Conservation (phyloP, 2,888 invertebrate species). For the Sarcophaga variegata region DNA sequence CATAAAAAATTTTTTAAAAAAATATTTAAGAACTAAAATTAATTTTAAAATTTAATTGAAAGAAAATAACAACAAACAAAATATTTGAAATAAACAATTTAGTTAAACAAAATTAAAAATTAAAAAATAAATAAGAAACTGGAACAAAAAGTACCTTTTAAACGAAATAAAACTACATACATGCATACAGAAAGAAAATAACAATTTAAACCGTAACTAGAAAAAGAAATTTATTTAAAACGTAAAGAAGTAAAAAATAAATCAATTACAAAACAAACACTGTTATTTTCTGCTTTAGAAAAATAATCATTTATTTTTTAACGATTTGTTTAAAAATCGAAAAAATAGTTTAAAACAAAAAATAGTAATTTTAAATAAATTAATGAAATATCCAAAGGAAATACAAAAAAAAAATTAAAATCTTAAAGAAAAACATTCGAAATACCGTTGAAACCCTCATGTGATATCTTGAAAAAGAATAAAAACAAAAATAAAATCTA, state of each 20-base stretch:
- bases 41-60: slow-evolving; percentile 54
- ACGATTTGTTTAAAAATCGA: slow-evolving; percentile 66
- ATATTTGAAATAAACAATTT: slow-evolving; percentile 68
- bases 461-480: slow-evolving; percentile 69
- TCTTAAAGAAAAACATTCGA: slow-evolving; percentile 52
- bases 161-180: slow-evolving; percentile 6
- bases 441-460: slow-evolving; percentile 66
- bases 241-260: slow-evolving; percentile 17
- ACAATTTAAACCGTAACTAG: background rate
- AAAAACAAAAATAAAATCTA: slow-evolving; percentile 46
- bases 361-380: slow-evolving; percentile 46
- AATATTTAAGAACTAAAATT: slow-evolving; percentile 29
- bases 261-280: slow-evolving; percentile 40
- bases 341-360: slow-evolving; percentile 54
- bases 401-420: slow-evolving; percentile 39
- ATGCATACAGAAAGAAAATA: background rate
- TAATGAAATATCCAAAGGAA: slow-evolving; percentile 55
- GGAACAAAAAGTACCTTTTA: slow-evolving; percentile 63
- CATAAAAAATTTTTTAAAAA: slow-evolving; percentile 14
- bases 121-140: slow-evolving; percentile 41
- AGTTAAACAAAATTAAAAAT: slow-evolving; percentile 73
- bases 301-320: slow-evolving; percentile 40
- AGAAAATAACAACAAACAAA: slow-evolving; percentile 46
- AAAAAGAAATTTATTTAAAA: background rate
- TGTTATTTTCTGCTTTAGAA: slow-evolving; percentile 65